Evolutionary conservation across 2,113 vertebrate genomes (phyloP).

Genomic region (Microtus oregoni): DNA sequence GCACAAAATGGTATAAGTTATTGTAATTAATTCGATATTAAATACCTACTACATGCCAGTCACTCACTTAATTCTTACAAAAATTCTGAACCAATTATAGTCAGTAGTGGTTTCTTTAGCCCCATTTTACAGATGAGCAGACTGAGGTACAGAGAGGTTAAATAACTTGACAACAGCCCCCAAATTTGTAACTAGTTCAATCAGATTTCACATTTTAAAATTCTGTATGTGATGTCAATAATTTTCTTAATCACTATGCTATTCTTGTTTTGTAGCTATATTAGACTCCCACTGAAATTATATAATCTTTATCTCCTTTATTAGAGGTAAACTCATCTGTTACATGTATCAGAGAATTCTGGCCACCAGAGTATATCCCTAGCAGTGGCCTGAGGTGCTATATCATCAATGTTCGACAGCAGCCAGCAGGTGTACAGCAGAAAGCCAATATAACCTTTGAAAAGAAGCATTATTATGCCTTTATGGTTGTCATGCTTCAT

Average conservation of each 20-base stretch:
- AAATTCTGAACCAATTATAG: background rate
- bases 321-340: background rate
- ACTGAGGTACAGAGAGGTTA: background rate
- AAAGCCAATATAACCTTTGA: background rate
- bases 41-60: background rate
- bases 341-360: background rate
- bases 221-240: background rate
- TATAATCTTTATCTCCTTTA: background rate
- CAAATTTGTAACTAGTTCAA: background rate
- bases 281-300: background rate
- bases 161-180: background rate
- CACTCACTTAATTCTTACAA: background rate
- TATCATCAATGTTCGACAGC: background rate
- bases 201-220: background rate
- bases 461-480: constrained; percentile 28
- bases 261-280: background rate
- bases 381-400: background rate
- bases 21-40: background rate
- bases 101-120: background rate
- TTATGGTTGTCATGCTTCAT: constrained; percentile 50
- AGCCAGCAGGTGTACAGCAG: background rate
- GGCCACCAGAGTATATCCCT: background rate
- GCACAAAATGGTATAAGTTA: background rate
- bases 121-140: background rate
- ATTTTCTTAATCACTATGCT: background rate